Conservation (phyloP, 2,888 invertebrate genomes). For the Leucophenga maculata region DNA sequence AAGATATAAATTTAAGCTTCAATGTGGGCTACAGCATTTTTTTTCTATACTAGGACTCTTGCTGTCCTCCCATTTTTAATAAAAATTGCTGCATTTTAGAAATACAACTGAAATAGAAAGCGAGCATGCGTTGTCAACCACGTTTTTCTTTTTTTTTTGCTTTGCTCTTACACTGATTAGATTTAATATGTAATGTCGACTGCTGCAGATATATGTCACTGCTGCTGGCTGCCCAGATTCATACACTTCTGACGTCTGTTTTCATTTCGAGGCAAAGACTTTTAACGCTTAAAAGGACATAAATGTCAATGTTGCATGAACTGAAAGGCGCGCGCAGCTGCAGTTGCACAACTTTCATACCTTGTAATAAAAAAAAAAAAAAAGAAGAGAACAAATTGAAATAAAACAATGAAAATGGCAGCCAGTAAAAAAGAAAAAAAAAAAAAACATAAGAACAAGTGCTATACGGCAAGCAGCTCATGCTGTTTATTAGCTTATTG, state of each 20-base stretch:
- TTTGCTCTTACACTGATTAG: too few species aligned
- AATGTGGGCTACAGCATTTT: too few species aligned
- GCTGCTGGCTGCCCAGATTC: neutral
- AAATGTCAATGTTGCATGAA: conserved; percentile 51
- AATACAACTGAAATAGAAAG: too few species aligned
- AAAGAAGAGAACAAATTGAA: conserved; percentile 34
- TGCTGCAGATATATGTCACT: neutral
- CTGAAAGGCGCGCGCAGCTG: neutral
- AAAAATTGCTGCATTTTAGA: too few species aligned
- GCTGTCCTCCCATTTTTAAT: too few species aligned
- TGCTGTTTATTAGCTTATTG: conserved; percentile 52
- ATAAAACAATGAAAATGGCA: conserved; percentile 18
- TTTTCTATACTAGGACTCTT: too few species aligned
- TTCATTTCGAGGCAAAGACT: conserved; percentile 8
- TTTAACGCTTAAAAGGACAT: conserved; percentile 47
- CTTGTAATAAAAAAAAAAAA: conserved; percentile 48
- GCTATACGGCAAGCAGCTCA: conserved; percentile 21
- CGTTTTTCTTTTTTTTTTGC: too few species aligned
- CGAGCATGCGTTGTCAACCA: too few species aligned
- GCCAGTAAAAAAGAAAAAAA: neutral
- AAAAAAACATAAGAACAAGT: neutral
- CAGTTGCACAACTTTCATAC: conserved; percentile 35
- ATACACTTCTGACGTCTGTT: neutral
- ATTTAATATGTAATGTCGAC: too few species aligned
- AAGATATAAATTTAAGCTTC: too few species aligned